Evolutionary conservation across 2,113 vertebrate genomes (phyloP).

Genomic region (Sakesphorus luctuosus): DNA sequence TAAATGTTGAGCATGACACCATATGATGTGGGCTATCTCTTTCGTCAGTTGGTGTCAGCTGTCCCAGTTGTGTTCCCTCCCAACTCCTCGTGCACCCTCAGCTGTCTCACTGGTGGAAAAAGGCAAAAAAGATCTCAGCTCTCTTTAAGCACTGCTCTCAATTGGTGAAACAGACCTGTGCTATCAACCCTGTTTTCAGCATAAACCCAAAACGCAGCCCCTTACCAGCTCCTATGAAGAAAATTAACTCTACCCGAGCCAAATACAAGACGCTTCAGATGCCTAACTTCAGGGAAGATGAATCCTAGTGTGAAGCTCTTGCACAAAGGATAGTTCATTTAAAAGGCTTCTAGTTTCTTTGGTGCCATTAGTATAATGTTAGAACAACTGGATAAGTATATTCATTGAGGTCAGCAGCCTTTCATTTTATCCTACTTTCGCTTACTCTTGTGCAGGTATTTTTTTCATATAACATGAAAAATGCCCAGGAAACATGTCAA

Average conservation of each 20-base stretch:
- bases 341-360: neutral
- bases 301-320: neutral
- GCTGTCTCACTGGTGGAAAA: neutral
- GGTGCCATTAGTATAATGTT: neutral
- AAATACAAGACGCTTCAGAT: neutral
- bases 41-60: neutral
- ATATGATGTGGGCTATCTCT: neutral
- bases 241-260: neutral
- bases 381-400: neutral
- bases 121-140: neutral
- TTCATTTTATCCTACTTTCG: neutral
- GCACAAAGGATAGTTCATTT: neutral
- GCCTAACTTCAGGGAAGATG: neutral
- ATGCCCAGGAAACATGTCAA: neutral
- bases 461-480: neutral
- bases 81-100: neutral
- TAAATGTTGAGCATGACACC: neutral
- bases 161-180: neutral
- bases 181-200: neutral
- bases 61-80: neutral
- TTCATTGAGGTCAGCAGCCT: neutral
- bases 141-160: neutral
- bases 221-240: neutral
- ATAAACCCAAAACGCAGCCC: neutral
- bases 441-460: neutral